Evolutionary conservation across 2,113 vertebrate species (phyloP).

Genomic region (Eolophus roseicapilla): DNA sequence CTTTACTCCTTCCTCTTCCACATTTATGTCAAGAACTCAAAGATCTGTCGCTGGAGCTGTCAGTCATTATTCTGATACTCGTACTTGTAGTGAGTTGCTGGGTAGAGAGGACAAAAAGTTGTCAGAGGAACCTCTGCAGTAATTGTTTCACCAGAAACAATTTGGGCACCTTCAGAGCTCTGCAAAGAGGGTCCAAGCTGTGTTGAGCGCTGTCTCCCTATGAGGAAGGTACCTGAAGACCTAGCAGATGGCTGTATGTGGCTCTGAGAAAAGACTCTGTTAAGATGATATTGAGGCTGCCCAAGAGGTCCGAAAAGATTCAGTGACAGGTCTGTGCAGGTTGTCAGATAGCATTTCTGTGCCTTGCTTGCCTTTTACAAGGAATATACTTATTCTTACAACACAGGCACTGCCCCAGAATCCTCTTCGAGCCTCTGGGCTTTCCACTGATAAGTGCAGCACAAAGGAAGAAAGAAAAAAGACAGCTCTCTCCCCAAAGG

Average conservation of each 20-base stretch:
- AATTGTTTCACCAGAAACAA: not conserved
- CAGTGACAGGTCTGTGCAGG: not conserved
- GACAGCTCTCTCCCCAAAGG: not conserved
- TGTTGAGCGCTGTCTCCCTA: not conserved
- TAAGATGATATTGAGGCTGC: not conserved
- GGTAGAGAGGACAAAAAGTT: not conserved
- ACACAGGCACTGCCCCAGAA: not conserved
- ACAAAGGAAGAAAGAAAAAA: not conserved
- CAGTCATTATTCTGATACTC: not conserved
- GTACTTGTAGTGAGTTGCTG: not conserved
- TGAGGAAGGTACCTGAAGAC: not conserved
- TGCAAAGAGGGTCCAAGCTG: not conserved
- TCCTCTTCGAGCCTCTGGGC: not conserved
- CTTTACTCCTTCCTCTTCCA: not conserved
- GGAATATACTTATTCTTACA: not conserved
- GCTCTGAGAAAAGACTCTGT: not conserved
- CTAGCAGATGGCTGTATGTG: not conserved
- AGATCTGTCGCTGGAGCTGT: not conserved
- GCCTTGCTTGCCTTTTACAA: not conserved
- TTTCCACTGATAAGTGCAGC: not conserved
- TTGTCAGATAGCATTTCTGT: not conserved
- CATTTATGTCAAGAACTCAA: not conserved
- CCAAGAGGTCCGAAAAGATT: not conserved
- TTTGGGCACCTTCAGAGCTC: accelerated
- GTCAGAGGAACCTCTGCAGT: not conserved